These are phyloP conservation scores for Empis livida DNA, from an alignment of 2,888 invertebrate species.

Conservation along the genomic window DNA sequence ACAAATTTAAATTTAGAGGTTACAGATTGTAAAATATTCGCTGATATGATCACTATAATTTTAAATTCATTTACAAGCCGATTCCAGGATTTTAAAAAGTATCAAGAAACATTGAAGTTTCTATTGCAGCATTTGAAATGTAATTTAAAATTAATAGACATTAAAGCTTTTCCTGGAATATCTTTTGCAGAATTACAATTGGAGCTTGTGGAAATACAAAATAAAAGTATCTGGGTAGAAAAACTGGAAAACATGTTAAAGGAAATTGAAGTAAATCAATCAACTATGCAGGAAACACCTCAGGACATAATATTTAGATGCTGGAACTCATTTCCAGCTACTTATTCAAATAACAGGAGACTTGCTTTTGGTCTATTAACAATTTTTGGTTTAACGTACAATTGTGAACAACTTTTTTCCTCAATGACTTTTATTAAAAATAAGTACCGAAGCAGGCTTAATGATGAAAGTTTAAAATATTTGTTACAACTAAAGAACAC, in stretches of 20 bases:
- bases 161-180: neutral
- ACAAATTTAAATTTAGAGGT: neutral
- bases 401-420: neutral
- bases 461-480: neutral
- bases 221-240: neutral
- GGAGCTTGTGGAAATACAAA: neutral
- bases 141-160: neutral
- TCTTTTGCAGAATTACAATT: neutral
- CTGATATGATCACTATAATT: neutral
- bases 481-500: neutral
- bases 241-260: neutral
- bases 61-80: neutral
- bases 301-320: neutral
- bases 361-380: neutral
- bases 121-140: neutral
- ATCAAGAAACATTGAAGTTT: neutral
- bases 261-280: neutral
- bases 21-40: neutral
- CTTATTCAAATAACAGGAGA: neutral
- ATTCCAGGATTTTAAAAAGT: neutral
- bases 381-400: neutral
- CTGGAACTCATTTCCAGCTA: neutral
- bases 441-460: neutral
- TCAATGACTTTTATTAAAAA: neutral
- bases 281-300: neutral